Conservation (phyloP, 1,140 invertebrate species). For the Aethina tumida region DNA sequence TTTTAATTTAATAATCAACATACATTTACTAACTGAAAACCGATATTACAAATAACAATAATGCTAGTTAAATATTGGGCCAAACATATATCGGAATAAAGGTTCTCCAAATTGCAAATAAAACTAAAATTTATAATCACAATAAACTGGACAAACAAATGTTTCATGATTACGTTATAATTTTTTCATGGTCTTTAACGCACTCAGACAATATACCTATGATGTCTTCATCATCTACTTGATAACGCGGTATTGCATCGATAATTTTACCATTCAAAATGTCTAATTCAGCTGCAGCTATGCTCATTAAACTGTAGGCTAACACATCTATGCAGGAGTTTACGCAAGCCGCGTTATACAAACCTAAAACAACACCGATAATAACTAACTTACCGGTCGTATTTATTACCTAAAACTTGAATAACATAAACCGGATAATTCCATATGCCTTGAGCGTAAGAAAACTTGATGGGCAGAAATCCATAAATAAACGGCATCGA, state of each 20-base stretch:
- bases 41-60: slow-evolving; percentile 19
- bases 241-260: background rate
- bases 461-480: slow-evolving; percentile 10
- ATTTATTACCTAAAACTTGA: slow-evolving; percentile 8
- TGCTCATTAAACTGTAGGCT: slow-evolving; percentile 9
- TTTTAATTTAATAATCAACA: no score
- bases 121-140: slow-evolving; percentile 9
- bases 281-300: slow-evolving; percentile 9
- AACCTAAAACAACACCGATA: background rate
- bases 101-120: slow-evolving; percentile 9
- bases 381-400: no score
- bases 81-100: slow-evolving; percentile 14
- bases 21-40: slow-evolving; percentile 17
- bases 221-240: background rate
- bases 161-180: slow-evolving; percentile 8
- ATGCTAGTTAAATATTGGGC: slow-evolving; percentile 16
- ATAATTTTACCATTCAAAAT: slow-evolving; percentile 5
- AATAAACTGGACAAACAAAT: no score
- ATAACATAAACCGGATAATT: slow-evolving; percentile 5
- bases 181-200: slow-evolving; percentile 8
- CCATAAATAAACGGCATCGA: slow-evolving; percentile 6
- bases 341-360: slow-evolving; percentile 7
- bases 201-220: no score
- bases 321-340: slow-evolving; percentile 11
- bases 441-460: slow-evolving; percentile 6